Base-by-base conservation (phyloP, 2,888 invertebrate species). In the Agrilus cyanescens region DNA sequence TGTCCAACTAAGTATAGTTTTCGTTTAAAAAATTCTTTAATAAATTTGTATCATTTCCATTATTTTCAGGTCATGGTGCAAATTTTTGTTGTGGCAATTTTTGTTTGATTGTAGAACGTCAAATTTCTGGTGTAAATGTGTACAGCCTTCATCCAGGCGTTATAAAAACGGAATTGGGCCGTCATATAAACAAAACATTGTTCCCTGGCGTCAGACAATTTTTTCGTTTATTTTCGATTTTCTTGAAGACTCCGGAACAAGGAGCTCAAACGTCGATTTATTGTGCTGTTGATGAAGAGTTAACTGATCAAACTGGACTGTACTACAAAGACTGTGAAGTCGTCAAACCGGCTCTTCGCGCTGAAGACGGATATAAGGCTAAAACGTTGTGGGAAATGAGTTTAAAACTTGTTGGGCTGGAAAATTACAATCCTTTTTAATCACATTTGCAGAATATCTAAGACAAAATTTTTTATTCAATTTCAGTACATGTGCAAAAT, bases 221-320 rank as follows among this genome's bases (percentile, higher is more conserved):
- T 25, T 25, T 25, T 10, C 8, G 25, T 25, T 10, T 25, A 4
- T 25, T 25, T 25, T 25, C 25, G 2, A 25, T 25, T 0, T 75
- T 79, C 52, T 63, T 76, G 45, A 78, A 80, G 59, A 69, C 69
- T 2, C 71, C 78, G 0, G 70, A 73, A 49, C 71, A 75, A 47
- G 86, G 86, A 2, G 84, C 86, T 0, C 86, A 86, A 65, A 85
- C 85, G 2, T 74, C 76, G 0, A 73, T 87, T 43, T 76, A 85
- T 59, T 85, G 84, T 55, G 73, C 82, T 0, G 67, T 82, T 1
- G 78, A 80, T 49, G 79, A 81, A 48, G 73, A 79, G 50, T 75
- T 75, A 50, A 75, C 67, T 0, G 61, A 69, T 15, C 75, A 81
- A 58, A 76, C 75, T 36, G 80, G 78, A 4, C 31, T 61, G 44